Conservation (phyloP, 1,140 invertebrate species). For the Choristoneura fumiferana region DNA sequence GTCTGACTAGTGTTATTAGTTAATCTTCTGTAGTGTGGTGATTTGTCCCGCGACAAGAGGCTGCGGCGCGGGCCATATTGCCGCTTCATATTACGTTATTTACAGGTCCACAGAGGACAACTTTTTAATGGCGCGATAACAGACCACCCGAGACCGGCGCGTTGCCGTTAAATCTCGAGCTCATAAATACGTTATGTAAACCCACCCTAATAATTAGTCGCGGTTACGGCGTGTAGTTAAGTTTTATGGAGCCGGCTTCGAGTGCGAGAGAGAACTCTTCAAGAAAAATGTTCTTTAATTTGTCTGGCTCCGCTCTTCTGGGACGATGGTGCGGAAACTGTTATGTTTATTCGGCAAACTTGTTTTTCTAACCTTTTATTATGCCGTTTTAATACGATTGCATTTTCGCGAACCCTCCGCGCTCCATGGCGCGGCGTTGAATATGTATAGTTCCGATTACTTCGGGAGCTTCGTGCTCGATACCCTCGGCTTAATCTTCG, state of each 20-base stretch:
- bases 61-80: slow-evolving; percentile 8
- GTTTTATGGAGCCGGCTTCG: slow-evolving; percentile 67
- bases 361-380: slow-evolving; percentile 53
- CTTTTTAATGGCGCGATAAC: slow-evolving; percentile 75
- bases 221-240: slow-evolving; percentile 73
- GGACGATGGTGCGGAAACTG: slow-evolving; percentile 68
- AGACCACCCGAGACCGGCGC: slow-evolving; percentile 66
- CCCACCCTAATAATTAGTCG: slow-evolving; percentile 77
- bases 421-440: slow-evolving; percentile 40
- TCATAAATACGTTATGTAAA: slow-evolving; percentile 78
- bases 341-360: slow-evolving; percentile 67
- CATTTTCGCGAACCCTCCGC: slow-evolving; percentile 46
- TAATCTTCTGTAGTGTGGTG: neutral
- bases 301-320: slow-evolving; percentile 55
- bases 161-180: slow-evolving; percentile 68
- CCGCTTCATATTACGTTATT: slow-evolving; percentile 58
- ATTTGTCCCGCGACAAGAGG: slow-evolving; percentile 9
- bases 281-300: slow-evolving; percentile 75
- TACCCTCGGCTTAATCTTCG: slow-evolving; percentile 25
- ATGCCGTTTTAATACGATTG: slow-evolving; percentile 64
- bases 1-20: no score
- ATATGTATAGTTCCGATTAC: slow-evolving; percentile 47
- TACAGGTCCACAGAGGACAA: slow-evolving; percentile 67
- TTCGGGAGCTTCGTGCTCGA: slow-evolving; percentile 37
- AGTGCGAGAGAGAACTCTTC: slow-evolving; percentile 50